These are phyloP conservation scores for Polia nebulosa DNA, from an alignment of 2,888 invertebrate genomes.

Conservation along the genomic window DNA sequence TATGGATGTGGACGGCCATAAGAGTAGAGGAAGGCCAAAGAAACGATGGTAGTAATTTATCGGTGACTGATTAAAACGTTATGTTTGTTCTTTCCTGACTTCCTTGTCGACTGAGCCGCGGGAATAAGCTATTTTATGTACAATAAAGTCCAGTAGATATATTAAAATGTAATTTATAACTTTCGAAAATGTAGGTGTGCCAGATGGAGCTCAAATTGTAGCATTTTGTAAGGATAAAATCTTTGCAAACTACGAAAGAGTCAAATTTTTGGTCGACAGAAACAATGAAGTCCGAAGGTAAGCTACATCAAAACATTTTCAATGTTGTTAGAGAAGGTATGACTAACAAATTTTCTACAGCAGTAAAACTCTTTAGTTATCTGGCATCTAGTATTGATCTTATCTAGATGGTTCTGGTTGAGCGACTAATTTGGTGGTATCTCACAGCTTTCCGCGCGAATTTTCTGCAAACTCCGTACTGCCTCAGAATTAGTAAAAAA, in stretches of 20 bases:
- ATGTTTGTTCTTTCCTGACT: neutral
- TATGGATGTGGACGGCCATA: no score
- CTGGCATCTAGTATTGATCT: neutral
- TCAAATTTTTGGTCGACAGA: slow-evolving; percentile 92
- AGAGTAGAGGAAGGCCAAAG: no score
- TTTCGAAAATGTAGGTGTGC: slow-evolving; percentile 89
- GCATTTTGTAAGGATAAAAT: slow-evolving; percentile 94
- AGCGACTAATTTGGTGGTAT: neutral
- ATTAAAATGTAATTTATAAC: neutral
- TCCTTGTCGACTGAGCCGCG: no score
- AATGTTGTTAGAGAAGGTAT: neutral
- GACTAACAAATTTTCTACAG: neutral
- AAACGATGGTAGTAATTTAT: no score
- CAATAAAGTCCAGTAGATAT: neutral
- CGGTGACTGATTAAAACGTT: no score
- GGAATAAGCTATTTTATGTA: neutral
- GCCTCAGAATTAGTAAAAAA: no score
- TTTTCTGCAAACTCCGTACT: no score
- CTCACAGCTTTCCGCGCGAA: no score
- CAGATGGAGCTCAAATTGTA: slow-evolving; percentile 94
- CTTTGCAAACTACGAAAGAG: slow-evolving; percentile 91
- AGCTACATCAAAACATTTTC: slow-evolving; percentile 15
- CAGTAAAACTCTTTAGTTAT: no score
- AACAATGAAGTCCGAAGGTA: slow-evolving; percentile 91
- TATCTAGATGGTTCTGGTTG: neutral